Evolutionary conservation across 2,113 vertebrate species (phyloP).

Genomic region (Oplegnathus fasciatus): DNA sequence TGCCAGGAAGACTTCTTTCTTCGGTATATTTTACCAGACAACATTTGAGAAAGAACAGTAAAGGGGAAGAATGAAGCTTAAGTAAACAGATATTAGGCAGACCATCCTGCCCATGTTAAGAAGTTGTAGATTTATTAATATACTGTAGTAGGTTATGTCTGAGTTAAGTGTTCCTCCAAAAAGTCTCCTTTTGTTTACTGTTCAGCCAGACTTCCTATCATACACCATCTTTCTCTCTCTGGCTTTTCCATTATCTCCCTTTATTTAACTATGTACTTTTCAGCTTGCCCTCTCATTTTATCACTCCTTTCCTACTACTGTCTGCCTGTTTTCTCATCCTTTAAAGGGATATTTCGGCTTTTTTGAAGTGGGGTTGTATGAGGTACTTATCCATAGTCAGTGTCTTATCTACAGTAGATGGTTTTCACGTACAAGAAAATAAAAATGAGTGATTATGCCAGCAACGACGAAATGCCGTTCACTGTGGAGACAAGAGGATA

Average conservation of each 20-base stretch:
- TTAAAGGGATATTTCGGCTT: too few species aligned
- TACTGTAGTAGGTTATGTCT: neutral
- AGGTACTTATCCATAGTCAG: too few species aligned
- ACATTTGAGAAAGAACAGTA: neutral
- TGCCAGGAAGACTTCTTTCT: neutral
- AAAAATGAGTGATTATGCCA: too few species aligned
- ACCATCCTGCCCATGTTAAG: neutral
- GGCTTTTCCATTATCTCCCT: slow-evolving; percentile 1
- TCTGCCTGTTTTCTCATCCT: neutral
- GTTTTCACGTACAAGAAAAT: too few species aligned
- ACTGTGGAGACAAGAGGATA: too few species aligned
- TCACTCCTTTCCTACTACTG: neutral
- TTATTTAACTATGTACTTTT: neutral
- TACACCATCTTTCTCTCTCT: slow-evolving; percentile 14
- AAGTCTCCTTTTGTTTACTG: slow-evolving; percentile 22
- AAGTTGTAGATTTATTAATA: slow-evolving; percentile 10
- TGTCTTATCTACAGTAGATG: too few species aligned
- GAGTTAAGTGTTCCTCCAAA: slow-evolving; percentile 4
- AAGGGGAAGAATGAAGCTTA: slow-evolving; percentile 5
- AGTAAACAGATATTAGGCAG: slow-evolving; percentile 15
- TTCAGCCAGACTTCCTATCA: slow-evolving; percentile 31
- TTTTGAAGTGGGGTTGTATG: too few species aligned
- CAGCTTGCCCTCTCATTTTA: neutral
- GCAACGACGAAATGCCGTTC: too few species aligned
- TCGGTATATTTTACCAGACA: neutral